Evolutionary conservation across 2,797 vertebrate genomes (phyloP), one percentile per base, ranked within the genome.

Genomic region (Botia kubotai): DNA sequence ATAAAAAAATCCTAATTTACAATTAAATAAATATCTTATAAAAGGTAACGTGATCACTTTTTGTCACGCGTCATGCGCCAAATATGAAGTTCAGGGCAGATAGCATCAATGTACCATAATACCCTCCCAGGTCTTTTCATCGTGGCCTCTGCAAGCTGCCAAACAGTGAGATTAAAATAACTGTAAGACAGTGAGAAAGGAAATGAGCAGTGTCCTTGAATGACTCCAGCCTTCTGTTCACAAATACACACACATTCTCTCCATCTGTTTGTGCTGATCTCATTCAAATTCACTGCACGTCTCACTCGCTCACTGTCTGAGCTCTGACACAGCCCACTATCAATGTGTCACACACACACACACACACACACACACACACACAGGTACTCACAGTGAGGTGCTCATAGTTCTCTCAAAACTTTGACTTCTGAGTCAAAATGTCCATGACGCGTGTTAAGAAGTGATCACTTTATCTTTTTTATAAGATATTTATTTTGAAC

Each of bases 401-500:
- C 58, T 70, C 57, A 17, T 36, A 78, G 23, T 26, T 26, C 23
- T 26, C 23, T 26, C 23, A 33, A 33, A 33, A 33, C 33, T 33
- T 33, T 33, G 33, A 33, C 3, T 33, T 33, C 33, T 33, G 2
- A 5, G 33, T 33, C 33, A 33, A 33, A 33, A 33, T 33, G 33
- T 5, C 33, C 33, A 33, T 33, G 33, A 10, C 19, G 10, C 19
- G 8, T 57, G 55, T 3, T n/a, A 62, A 60, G 10, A 19, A 10
- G 17, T 81, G 58, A 82, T 65, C 16, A 26, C 39, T 39, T 53
- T 26, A 33, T 75, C 53, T 57, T 39, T 83, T 85, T 63, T 10
- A 72, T 87, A 89, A 86, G 91, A 91, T 88, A 89, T 93, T 93
- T 94, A 93, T 91, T 93, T 77, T 84, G 71, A 86, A 86, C 86